Conservation (phyloP, 2,888 invertebrate genomes). For the Nemotelus nigrinus region DNA sequence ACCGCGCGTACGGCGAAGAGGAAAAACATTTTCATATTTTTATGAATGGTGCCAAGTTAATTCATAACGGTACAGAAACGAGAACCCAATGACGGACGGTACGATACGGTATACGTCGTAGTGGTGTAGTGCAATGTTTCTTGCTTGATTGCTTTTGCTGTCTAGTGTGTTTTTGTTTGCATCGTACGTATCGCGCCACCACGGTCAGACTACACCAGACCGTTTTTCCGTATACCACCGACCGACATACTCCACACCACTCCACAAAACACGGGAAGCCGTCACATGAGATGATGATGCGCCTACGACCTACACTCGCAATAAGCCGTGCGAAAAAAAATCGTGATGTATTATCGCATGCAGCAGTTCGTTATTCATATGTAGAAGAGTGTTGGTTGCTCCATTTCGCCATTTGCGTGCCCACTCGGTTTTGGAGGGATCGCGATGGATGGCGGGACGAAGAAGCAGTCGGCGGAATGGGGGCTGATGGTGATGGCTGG, state of each 20-base stretch:
- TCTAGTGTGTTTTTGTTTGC: slow-evolving; percentile 21
- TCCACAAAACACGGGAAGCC: neutral
- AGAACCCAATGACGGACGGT: slow-evolving; percentile 32
- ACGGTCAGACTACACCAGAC: no score
- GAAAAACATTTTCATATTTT: slow-evolving; percentile 48
- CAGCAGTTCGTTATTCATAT: slow-evolving; percentile 17
- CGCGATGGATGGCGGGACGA: no score
- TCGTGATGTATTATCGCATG: slow-evolving; percentile 9
- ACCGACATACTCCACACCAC: neutral
- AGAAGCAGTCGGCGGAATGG: no score
- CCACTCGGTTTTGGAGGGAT: neutral
- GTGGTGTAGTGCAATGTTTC: neutral
- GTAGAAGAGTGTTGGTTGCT: slow-evolving; percentile 10
- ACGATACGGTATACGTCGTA: slow-evolving; percentile 32
- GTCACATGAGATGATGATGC: neutral
- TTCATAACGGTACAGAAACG: slow-evolving; percentile 48
- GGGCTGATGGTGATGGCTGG: no score
- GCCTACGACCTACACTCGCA: slow-evolving; percentile 7
- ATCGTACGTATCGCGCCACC: neutral
- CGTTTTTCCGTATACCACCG: neutral
- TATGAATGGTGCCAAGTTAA: slow-evolving; percentile 49
- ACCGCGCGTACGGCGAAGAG: neutral
- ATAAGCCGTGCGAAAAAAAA: slow-evolving; percentile 28
- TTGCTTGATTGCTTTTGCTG: no score
- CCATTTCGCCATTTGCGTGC: slow-evolving; percentile 28